Base-by-base conservation (phyloP, 2,888 invertebrate species). In the Apamea epomidion region DNA sequence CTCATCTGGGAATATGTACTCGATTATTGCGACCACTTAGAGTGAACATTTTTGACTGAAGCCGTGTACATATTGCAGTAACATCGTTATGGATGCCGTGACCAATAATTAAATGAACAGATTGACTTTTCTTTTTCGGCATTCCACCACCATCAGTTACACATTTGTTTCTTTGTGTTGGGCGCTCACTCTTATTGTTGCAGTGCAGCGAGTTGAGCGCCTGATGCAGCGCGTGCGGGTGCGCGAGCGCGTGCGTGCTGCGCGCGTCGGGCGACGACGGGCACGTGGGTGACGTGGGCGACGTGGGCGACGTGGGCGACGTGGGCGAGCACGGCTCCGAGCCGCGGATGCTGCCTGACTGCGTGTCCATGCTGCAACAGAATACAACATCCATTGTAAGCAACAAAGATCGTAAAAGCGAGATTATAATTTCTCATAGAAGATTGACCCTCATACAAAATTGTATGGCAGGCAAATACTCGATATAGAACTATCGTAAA, bases 271-370 rank as follows among this genome's bases (percentile, higher is more conserved):
- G 90, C 60, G 98, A 25, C 48, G 92, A 88, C 77, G 90, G 91
- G 80, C 98, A 98, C 1, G 98, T 98, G 48, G 99, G 98, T 90
- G 98, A 98, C 2, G 93, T 92, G 82, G 95, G 95, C 12, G 94
- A 95, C 87, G 92, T 92, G 82, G 99, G 99, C 0, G 99, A 98
- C 45, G 97, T 97, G 29, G 62, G 99, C n/a, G n/a, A n/a, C n/a
- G n/a, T n/a, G n/a, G n/a, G n/a, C 0, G 99, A 99, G 72, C 98
- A 98, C 12, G 99, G 99, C 94, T 99, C 99, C 91, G 99, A 99
- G 93, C 99, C 99, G 88, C 98, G 97, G 87, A 99, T 97, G 94
- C 99, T 99, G 76, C 99, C 99, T 85, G 99, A 99, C 87, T 98
- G 98, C 83, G 99, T 99, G 96, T 99, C 99, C 98, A 99, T 99